phyloP scores from a whole-genome alignment of 2,797 vertebrate genomes.

The Potorous gilbertii region DNA sequence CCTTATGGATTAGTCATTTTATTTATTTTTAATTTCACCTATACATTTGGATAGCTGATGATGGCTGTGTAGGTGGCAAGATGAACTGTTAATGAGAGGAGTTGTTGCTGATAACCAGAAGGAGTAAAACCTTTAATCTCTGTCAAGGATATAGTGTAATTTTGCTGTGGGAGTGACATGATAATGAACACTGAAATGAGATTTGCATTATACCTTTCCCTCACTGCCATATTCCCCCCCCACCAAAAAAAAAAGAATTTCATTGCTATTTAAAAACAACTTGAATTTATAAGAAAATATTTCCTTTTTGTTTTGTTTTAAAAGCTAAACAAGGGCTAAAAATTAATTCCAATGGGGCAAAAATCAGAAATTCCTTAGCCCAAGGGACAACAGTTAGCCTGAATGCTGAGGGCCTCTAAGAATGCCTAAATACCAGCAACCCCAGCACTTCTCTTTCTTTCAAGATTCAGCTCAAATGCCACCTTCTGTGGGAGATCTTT shows the following conservation, averaged over 20 bases:
- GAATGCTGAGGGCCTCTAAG: not conserved
- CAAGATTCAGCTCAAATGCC: not conserved
- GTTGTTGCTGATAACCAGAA: conserved; percentile 63
- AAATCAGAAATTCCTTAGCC: not conserved
- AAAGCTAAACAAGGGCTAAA: not conserved
- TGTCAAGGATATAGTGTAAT: conserved; percentile 64
- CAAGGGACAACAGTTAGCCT: not conserved
- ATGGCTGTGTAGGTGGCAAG: conserved; percentile 52
- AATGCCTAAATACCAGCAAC: not conserved
- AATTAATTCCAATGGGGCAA: not conserved
- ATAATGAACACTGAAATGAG: conserved; percentile 63
- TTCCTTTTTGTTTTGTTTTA: not conserved
- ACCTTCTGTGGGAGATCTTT: not conserved
- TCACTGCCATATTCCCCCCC: not conserved
- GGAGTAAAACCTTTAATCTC: conserved; percentile 66
- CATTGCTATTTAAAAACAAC: conserved; percentile 40
- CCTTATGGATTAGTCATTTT: conserved; percentile 50
- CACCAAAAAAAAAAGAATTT: not conserved
- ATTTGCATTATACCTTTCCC: conserved; percentile 52
- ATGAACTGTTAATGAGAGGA: conserved; percentile 59
- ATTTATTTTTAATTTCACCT: conserved; percentile 66
- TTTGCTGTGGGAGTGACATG: conserved; percentile 60
- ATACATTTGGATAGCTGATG: conserved; percentile 56
- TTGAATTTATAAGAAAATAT: conserved; percentile 31
- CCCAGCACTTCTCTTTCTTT: not conserved